A percentile compares a stretch with the other conserved stretches of the same genome.
Evolutionary conservation across 2,888 invertebrate genomes (phyloP).

Genomic region (Pterobdella sp.): DNA sequence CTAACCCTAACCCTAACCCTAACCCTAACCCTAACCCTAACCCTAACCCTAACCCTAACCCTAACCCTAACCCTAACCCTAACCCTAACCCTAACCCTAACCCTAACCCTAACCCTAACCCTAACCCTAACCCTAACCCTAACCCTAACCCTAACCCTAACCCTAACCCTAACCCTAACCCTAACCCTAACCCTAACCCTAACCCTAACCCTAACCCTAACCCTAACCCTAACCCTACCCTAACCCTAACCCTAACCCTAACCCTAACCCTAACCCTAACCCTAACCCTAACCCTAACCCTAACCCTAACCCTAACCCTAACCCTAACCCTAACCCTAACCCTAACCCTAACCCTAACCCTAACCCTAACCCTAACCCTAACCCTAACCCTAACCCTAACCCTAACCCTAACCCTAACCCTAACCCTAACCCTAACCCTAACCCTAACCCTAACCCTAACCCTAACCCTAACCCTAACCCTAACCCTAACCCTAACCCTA

Average conservation of each 20-base stretch:
- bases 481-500: slow-evolving; percentile 33
- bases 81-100: slow-evolving; percentile 35
- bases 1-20: slow-evolving; percentile 31
- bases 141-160: slow-evolving; percentile 13
- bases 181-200: slow-evolving; percentile 28
- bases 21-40: slow-evolving; percentile 33
- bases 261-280: slow-evolving; percentile 28
- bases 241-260: slow-evolving; percentile 28
- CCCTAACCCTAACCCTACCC: slow-evolving; percentile 28
- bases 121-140: slow-evolving; percentile 27
- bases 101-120: slow-evolving; percentile 32
- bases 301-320: slow-evolving; percentile 28
- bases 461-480: slow-evolving; percentile 33
- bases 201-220: slow-evolving; percentile 28
- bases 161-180: slow-evolving; percentile 24
- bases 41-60: slow-evolving; percentile 37
- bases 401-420: slow-evolving; percentile 35
- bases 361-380: slow-evolving; percentile 32
- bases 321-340: slow-evolving; percentile 28
- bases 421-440: slow-evolving; percentile 37
- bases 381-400: slow-evolving; percentile 38
- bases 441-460: slow-evolving; percentile 34
- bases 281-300: slow-evolving; percentile 26
- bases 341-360: slow-evolving; percentile 33
- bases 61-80: slow-evolving; percentile 35